Evolutionary conservation across 2,888 invertebrate species (phyloP).

Genomic region (Protonemura montana): DNA sequence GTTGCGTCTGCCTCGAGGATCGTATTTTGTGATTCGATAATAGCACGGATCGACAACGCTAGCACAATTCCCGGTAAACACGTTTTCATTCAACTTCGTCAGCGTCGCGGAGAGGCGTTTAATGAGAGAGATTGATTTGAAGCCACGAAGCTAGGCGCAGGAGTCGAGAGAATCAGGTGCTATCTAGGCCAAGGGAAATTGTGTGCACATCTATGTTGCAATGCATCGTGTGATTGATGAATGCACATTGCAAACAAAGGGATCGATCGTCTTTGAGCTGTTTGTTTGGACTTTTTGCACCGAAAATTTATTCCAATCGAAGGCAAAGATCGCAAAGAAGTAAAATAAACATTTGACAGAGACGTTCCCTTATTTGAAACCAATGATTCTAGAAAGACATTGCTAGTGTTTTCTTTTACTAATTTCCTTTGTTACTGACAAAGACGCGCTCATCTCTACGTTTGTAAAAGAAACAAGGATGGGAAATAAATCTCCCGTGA

Average conservation of each 20-base stretch:
- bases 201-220: background rate
- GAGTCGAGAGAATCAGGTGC: background rate
- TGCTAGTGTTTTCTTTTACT: background rate
- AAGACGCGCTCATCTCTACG: background rate
- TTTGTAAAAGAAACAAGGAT: background rate
- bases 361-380: background rate
- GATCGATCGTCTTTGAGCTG: slow-evolving; percentile 2
- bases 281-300: background rate
- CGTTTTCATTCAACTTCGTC: background rate
- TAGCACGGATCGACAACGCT: background rate
- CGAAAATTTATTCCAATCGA: background rate
- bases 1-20: background rate
- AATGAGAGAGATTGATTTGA: background rate
- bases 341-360: background rate
- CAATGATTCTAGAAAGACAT: background rate
- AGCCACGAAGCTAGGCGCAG: background rate
- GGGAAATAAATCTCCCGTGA: background rate
- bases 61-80: background rate
- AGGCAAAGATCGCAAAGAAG: background rate
- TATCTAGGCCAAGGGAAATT: slow-evolving; percentile 12
- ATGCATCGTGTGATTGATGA: background rate
- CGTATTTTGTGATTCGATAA: background rate
- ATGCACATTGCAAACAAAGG: background rate
- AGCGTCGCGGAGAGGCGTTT: background rate
- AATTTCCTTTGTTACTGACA: background rate